Evolutionary conservation across 2,797 vertebrate species (phyloP), one percentile per base, ranked within the genome.

Genomic region (Takifugu ocellatus): DNA sequence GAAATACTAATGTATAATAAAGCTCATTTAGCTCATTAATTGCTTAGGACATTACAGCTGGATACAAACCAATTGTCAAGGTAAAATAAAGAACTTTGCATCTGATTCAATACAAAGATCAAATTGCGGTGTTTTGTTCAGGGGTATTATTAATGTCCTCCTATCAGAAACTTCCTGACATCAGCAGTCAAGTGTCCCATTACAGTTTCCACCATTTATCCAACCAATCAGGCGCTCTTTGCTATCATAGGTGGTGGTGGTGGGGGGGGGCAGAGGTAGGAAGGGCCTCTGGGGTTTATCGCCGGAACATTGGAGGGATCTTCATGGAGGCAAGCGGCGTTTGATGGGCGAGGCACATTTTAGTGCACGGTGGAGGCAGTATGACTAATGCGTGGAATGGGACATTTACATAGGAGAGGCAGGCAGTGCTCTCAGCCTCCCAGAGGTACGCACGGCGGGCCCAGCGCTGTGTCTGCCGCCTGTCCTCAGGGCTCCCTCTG

Each of bases 321-420:
- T 84, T 87, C 81, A 79, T 64, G 78, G 81, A 81, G 82, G 82
- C 78, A 85, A 82, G 76, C 84, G 78, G 72, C 63, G 72, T 84
- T 88, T 90, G 84, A 88, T 88, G 84, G 86, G 84, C 74, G 76
- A 84, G 82, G 74, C 83, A 80, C 77, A 84, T 81, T 88, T 89
- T 82, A 86, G 84, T 78, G 79, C 77, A 77, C 63, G 76, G 84
- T 84, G 85, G 84, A 83, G 83, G 86, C 81, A 84, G 81, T 86
- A 88, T 89, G 87, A 88, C 85, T 89, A 91, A 91, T 88, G 87
- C 86, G 82, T 79, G 81, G 85, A 89, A 87, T 85, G 86, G 86
- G 81, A 84, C 85, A 88, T 90, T 91, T 91, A 89, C 85, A 89
- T 90, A 89, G 85, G 71, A 85, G 85, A 88, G 84, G 83, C 75